Conservation (phyloP, 2,888 invertebrate species). For the Cerastoderma edule region DNA sequence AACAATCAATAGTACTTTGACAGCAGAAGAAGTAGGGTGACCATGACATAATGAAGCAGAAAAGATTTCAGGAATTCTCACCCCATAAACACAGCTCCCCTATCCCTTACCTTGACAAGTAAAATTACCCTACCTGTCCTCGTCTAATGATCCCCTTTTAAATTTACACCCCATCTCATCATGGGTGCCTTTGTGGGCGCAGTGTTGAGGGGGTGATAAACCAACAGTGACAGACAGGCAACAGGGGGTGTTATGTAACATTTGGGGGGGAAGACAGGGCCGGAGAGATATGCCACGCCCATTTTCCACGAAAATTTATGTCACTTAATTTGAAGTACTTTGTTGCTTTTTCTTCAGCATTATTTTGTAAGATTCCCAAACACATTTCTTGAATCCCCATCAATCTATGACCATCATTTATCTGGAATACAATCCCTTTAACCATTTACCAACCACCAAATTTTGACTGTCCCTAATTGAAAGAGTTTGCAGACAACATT, state of each 20-base stretch:
- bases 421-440: too few relatives aligned
- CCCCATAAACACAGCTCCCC: neutral
- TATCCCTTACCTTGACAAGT: neutral
- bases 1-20: too few relatives aligned
- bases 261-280: conserved; percentile 4
- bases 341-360: too few relatives aligned
- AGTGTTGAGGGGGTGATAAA: conserved; percentile 35
- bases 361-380: too few relatives aligned
- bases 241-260: conserved; percentile 39
- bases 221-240: conserved; percentile 48
- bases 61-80: conserved; percentile 8
- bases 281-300: neutral
- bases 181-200: conserved; percentile 1
- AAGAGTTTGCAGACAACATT: too few relatives aligned
- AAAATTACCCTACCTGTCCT: conserved; percentile 24
- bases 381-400: too few relatives aligned
- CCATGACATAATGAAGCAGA: conserved; percentile 14
- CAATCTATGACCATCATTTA: too few relatives aligned
- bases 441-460: too few relatives aligned
- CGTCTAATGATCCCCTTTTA: conserved; percentile 28
- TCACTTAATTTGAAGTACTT: conserved; percentile 16
- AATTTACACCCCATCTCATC: conserved; percentile 28
- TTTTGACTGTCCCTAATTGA: too few relatives aligned
- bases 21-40: neutral
- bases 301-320: conserved; percentile 15